A percentile compares a stretch with the other conserved stretches of the same genome.
Conservation (phyloP, 2,797 vertebrate genomes). For the Euphonia xanthogaster region DNA sequence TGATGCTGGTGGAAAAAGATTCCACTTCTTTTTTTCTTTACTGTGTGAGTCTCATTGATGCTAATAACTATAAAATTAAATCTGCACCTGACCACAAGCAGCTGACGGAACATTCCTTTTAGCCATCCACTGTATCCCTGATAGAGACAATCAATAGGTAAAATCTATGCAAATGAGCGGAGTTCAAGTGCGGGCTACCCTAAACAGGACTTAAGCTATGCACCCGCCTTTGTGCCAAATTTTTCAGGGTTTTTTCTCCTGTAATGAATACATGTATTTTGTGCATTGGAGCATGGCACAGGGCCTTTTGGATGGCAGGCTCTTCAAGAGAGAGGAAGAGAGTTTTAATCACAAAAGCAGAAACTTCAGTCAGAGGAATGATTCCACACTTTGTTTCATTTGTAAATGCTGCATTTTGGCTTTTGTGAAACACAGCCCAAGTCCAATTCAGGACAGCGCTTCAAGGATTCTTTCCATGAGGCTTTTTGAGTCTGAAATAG, state of each 20-base stretch:
- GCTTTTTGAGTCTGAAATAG: conserved; percentile 39
- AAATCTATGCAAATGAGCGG: conserved; percentile 53
- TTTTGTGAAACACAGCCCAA: conserved; percentile 56
- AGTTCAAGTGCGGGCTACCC: conserved; percentile 61
- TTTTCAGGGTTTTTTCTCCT: conserved; percentile 50
- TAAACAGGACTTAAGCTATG: conserved; percentile 54
- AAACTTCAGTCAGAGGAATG: conserved; percentile 55
- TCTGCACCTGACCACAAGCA: neutral
- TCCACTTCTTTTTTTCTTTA: neutral
- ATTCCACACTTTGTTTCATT: conserved; percentile 63
- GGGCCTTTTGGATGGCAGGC: conserved; percentile 60
- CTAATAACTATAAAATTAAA: neutral
- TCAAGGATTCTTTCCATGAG: conserved; percentile 37
- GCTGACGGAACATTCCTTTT: neutral
- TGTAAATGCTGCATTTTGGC: conserved; percentile 63
- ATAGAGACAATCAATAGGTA: conserved; percentile 36
- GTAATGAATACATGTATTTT: conserved; percentile 75
- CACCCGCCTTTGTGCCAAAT: conserved; percentile 64
- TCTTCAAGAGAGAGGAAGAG: conserved; percentile 68
- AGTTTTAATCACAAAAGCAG: conserved; percentile 74
- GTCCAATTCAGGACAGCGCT: conserved; percentile 55
- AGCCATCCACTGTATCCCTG: neutral
- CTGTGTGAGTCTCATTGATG: neutral
- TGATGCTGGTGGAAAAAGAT: neutral
- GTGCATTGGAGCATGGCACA: conserved; percentile 72